Evolutionary conservation across 2,113 vertebrate genomes (phyloP), one percentile per base, ranked within the genome.

Genomic region (Mastomys coucha): DNA sequence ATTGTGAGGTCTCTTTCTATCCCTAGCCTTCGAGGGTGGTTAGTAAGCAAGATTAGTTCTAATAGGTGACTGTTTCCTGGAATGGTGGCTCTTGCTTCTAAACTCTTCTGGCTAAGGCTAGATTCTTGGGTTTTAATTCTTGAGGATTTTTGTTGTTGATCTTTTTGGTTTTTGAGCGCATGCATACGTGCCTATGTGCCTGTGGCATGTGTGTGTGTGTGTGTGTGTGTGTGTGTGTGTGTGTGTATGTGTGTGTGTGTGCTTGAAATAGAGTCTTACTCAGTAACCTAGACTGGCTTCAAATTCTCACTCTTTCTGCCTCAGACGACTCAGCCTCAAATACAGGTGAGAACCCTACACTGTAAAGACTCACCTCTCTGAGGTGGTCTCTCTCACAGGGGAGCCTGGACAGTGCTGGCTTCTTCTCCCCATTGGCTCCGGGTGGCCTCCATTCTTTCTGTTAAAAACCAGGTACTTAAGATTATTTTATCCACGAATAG

Each of bases 41-140:
- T 36, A 56, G 20, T 69, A 14, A 42, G 69, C 28, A 14, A 53
- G 2, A 4, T 70, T 19, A 45, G 24, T 65, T 91, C 49, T n/a
- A 0, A 42, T 17, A 28, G 42, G 22, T 0, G 3, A 0, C 28
- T 8, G 12, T 22, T 0, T 45, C 72, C 7, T 42, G 3, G 12
- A 0, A 1, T 8, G 24, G 1, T 5, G 5, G 4, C 11, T 36
- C 56, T 60, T 31, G 14, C 56, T 88, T 26, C 58, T 80, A 60
- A 87, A 33, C 0, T 85, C 36, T 89, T 11, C 65, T 94, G 28
- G 2, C 20, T 17, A n/a, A 84, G 4, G 14, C 60, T 65, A 56
- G 42, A 67, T 45, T 10, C 11, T 88, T 88, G 78, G 28, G 28
- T 20, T 45, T 86, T 60, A 19, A 39, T 39, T 73, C 19, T 39